Conservation (phyloP, 2,113 vertebrate species). For the Columba livia region DNA sequence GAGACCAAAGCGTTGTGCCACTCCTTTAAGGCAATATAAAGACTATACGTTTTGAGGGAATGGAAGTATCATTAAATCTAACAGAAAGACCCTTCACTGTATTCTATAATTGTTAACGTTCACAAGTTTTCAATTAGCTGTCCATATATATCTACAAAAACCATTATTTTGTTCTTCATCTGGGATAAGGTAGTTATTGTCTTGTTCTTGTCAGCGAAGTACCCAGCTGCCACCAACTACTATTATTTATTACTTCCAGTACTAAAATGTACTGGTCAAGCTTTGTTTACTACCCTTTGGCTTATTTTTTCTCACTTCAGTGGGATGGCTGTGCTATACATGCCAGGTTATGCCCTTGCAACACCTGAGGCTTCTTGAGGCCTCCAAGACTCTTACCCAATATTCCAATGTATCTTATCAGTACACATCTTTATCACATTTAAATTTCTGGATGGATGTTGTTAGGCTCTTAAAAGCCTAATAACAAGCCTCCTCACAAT, state of each 20-base stretch:
- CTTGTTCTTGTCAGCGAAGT: slow-evolving; percentile 43
- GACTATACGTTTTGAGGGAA: not conserved
- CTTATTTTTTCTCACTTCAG: not conserved
- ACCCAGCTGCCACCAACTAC: not conserved
- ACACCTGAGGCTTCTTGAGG: not conserved
- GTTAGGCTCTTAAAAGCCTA: not conserved
- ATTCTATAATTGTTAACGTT: not conserved
- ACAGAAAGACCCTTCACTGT: not conserved
- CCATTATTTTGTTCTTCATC: not conserved
- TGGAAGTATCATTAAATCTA: not conserved
- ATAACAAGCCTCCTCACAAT: not conserved
- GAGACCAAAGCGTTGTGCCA: not conserved
- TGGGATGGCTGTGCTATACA: not conserved
- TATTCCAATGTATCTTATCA: not conserved
- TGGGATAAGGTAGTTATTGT: slow-evolving; percentile 23
- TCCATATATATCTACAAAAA: not conserved
- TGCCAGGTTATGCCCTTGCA: not conserved
- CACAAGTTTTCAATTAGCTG: slow-evolving; percentile 39
- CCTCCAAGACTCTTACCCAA: not conserved
- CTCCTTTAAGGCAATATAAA: not conserved
- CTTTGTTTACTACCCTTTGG: slow-evolving; percentile 1
- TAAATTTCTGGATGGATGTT: not conserved
- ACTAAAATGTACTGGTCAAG: not conserved
- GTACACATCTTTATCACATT: not conserved
- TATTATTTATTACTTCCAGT: slow-evolving; percentile 33